These are phyloP conservation scores for Agonopterix alstromeriana DNA, from an alignment of 2,888 invertebrate species.

Conservation along the genomic window DNA sequence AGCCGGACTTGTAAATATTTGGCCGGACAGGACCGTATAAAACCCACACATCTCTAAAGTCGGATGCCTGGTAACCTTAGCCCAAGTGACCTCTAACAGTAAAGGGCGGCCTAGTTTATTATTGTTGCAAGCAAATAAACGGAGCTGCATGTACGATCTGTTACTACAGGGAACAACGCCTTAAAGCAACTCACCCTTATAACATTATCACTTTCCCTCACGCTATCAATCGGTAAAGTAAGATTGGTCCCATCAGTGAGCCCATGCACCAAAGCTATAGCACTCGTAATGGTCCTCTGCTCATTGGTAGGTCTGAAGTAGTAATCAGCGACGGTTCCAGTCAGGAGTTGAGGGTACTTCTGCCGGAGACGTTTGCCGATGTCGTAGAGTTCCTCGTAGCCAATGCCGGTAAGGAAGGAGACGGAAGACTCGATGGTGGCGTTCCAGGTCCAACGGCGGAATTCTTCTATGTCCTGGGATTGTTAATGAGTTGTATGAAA, in stretches of 20 bases:
- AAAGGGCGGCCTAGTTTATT: no score
- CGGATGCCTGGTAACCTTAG: no score
- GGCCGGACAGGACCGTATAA: no score
- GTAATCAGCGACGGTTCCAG: constrained; percentile 50
- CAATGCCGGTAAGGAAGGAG: constrained; percentile 75
- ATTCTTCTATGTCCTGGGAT: constrained; percentile 77
- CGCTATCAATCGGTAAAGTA: constrained; percentile 32
- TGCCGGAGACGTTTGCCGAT: constrained; percentile 64
- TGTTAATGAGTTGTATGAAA: neutral
- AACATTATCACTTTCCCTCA: constrained; percentile 38
- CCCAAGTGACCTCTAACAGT: no score
- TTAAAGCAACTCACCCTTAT: constrained; percentile 39
- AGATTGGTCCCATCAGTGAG: constrained; percentile 35
- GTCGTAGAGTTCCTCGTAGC: constrained; percentile 80
- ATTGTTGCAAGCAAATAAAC: no score
- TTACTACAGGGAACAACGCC: no score
- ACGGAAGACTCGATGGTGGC: constrained; percentile 73
- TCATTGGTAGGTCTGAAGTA: constrained; percentile 80
- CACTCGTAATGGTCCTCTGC: constrained; percentile 78
- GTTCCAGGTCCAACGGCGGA: constrained; percentile 82
- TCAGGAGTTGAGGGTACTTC: constrained; percentile 56
- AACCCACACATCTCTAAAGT: no score
- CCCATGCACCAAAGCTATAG: constrained; percentile 78
- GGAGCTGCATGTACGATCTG: no score
- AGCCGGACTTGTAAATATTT: no score